These are phyloP conservation scores for Bombus impatiens DNA, from an alignment of 1,140 invertebrate species.

Conservation along the genomic window DNA sequence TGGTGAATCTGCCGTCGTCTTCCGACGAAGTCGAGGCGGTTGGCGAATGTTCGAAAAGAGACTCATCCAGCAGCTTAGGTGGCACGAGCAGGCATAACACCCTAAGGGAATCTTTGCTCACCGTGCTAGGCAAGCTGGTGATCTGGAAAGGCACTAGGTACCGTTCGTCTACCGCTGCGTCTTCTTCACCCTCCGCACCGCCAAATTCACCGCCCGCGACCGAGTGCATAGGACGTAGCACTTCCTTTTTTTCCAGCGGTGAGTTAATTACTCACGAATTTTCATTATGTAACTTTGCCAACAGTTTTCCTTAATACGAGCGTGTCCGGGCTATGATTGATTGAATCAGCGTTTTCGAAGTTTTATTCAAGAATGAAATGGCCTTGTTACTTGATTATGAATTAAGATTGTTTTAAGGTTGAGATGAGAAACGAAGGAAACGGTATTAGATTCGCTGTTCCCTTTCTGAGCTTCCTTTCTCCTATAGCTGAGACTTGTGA, in stretches of 20 bases:
- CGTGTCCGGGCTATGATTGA: neutral
- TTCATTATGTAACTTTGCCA: neutral
- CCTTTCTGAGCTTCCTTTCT: neutral
- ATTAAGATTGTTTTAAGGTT: neutral
- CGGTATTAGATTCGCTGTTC: too few relatives aligned
- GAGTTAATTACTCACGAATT: conserved; percentile 73
- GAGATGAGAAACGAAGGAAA: neutral
- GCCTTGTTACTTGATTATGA: neutral
- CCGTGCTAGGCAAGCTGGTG: conserved; percentile 87
- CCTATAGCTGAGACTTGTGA: neutral
- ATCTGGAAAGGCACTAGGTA: conserved; percentile 83
- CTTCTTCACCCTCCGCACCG: conserved; percentile 72
- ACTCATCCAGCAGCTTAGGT: conserved; percentile 78
- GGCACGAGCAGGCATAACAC: conserved; percentile 78
- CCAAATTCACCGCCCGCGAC: conserved; percentile 82
- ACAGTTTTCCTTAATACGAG: too few relatives aligned
- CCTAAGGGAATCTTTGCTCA: conserved; percentile 85
- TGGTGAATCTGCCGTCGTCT: conserved; percentile 73
- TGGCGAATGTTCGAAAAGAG: conserved; percentile 76
- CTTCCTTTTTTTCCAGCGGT: conserved; percentile 86
- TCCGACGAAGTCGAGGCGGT: conserved; percentile 74
- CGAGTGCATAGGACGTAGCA: conserved; percentile 85
- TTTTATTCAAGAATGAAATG: neutral
- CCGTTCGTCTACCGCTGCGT: conserved; percentile 78
- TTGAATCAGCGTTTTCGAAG: neutral